Evolutionary conservation across 2,888 invertebrate genomes (phyloP).

Genomic region (Drosophila pseudotakahashii): DNA sequence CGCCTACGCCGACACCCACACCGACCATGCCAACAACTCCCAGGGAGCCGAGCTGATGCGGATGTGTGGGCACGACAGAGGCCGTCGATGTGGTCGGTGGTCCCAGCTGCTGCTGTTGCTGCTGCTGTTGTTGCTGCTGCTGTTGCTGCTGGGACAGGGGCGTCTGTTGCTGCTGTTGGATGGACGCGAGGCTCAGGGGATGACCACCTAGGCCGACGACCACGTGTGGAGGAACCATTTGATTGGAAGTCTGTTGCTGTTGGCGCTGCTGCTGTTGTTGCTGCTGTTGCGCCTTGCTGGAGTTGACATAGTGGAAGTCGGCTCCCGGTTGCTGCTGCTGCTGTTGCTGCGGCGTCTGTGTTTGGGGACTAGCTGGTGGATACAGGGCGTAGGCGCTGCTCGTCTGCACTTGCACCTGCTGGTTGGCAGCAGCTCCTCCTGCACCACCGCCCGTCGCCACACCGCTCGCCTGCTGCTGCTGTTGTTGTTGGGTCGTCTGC

Average conservation of each 20-base stretch:
- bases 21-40: slow-evolving; percentile 57
- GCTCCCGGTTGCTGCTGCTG: slow-evolving; percentile 66
- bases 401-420: slow-evolving; percentile 70
- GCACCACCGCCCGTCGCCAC: slow-evolving; percentile 38
- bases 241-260: slow-evolving; percentile 84
- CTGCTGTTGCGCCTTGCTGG: slow-evolving; percentile 56
- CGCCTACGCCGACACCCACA: slow-evolving; percentile 57
- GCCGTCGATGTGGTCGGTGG: slow-evolving; percentile 70
- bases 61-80: slow-evolving; percentile 49
- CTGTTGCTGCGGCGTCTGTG: slow-evolving; percentile 70
- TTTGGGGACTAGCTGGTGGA: slow-evolving; percentile 84
- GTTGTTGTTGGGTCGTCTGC: slow-evolving; percentile 39
- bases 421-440: slow-evolving; percentile 68
- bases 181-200: slow-evolving; percentile 63
- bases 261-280: slow-evolving; percentile 60
- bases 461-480: slow-evolving; percentile 25
- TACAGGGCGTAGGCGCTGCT: slow-evolving; percentile 90
- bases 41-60: slow-evolving; percentile 37
- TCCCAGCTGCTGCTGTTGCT: slow-evolving; percentile 56
- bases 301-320: slow-evolving; percentile 74
- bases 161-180: slow-evolving; percentile 61
- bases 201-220: slow-evolving; percentile 63
- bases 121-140: slow-evolving; percentile 62
- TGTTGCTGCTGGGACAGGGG: slow-evolving; percentile 50
- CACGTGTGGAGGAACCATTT: slow-evolving; percentile 84